These are phyloP conservation scores for Calameuta filiformis DNA, from an alignment of 2,888 invertebrate genomes.

Conservation along the genomic window DNA sequence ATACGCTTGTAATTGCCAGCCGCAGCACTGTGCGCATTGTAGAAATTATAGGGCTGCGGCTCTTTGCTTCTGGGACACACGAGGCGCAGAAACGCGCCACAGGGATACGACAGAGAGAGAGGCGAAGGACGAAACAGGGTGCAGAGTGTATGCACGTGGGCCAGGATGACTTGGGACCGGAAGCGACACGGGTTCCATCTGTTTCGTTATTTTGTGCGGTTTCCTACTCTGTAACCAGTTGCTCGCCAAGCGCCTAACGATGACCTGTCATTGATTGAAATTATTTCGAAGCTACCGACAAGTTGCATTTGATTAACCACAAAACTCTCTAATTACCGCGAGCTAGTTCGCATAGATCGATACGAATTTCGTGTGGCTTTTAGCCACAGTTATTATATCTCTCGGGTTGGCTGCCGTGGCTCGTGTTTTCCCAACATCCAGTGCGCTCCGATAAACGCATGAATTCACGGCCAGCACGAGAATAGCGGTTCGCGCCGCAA, in stretches of 20 bases:
- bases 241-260: background rate
- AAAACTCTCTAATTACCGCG: background rate
- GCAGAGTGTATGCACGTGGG: too few species aligned
- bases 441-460: background rate
- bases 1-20: conserved; percentile 32
- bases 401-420: background rate
- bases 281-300: background rate
- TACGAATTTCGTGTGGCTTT: background rate
- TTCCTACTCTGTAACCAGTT: background rate
- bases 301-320: background rate
- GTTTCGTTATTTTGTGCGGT: background rate
- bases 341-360: background rate
- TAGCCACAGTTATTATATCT: background rate
- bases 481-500: background rate
- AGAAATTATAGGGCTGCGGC: conserved; percentile 28
- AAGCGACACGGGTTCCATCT: background rate
- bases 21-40: background rate
- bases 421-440: background rate
- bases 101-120: background rate
- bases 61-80: background rate
- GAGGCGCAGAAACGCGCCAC: background rate
- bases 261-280: background rate
- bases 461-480: background rate
- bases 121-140: background rate
- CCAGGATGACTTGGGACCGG: background rate